These are phyloP conservation scores for Poecile atricapillus DNA, from an alignment of 2,113 vertebrate genomes.

Conservation along the genomic window DNA sequence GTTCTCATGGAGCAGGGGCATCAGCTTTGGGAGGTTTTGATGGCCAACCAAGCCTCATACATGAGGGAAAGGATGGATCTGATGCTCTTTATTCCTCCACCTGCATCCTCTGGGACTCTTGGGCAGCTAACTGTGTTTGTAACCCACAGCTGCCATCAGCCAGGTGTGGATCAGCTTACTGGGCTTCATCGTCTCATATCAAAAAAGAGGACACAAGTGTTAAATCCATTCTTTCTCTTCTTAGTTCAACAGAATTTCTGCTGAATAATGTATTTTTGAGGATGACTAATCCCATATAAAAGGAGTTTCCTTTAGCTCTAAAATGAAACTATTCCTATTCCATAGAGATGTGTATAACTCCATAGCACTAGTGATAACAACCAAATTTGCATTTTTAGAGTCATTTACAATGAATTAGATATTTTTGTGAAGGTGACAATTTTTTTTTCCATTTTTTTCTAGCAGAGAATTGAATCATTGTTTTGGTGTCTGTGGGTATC, in stretches of 20 bases:
- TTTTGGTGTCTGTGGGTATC: background rate
- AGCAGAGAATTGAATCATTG: background rate
- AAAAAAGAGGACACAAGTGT: background rate
- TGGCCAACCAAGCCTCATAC: background rate
- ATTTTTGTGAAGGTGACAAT: background rate
- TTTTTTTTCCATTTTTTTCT: background rate
- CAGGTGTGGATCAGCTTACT: rapidly evolving
- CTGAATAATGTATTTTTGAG: background rate
- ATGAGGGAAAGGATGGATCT: background rate
- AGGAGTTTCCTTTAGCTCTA: background rate
- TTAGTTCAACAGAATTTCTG: background rate
- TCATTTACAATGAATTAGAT: background rate
- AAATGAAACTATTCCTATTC: background rate
- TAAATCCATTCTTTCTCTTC: background rate
- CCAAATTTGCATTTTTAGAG: background rate
- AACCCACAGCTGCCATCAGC: background rate
- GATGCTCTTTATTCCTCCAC: background rate
- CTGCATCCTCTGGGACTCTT: background rate
- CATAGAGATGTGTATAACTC: background rate
- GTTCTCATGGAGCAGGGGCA: background rate
- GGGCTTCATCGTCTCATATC: rapidly evolving
- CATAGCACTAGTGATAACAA: background rate
- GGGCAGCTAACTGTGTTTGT: background rate
- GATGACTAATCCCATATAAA: background rate
- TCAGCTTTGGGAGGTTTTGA: background rate